Base-by-base conservation (phyloP, 2,797 vertebrate genomes). In the Chelon auratus region DNA sequence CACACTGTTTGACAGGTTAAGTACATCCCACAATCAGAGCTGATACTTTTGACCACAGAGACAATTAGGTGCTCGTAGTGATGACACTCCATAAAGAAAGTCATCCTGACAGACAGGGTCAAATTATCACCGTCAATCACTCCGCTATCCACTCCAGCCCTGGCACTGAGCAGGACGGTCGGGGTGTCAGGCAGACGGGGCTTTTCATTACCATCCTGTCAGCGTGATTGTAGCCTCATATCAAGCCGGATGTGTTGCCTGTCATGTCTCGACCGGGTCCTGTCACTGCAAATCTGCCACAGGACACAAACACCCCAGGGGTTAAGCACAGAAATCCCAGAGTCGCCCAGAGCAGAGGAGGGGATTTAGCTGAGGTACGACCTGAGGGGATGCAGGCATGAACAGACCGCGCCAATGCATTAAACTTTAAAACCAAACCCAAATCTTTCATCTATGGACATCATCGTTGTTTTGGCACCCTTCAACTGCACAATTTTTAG, bases 121-220 rank as follows among this genome's bases (percentile, higher is more conserved):
- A 83, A 83, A 85, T 87, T 80, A 88, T 85, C 69, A 24, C 60
- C 55, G 73, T 83, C 87, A 81, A 86, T 92, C 89, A 87, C 68
- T 11, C 59, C 0, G 8, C 52, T 40, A 70, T 70, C 70, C 73
- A 80, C 62, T 72, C 63, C 67, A 53, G 48, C 63, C 9, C 40
- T 1, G 11, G 58, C 77, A 70, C 53, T 4, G 33, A 58, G 58
- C 11, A 61, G 75, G 78, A 75, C 59, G 65, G 72, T 59, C 5
- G 4, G 48, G 55, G 61, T 74, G 83, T 79, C 77, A 68, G 60
- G 50, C 71, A 72, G 77, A 77, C 15, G 20, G 68, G 69, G 54
- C 69, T 80, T 90, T 87, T 89, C 82, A 92, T 91, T 91, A 86
- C 78, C 83, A 78, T 42, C 60, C 86, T 89, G 90, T 92, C 92